Percentiles rank a stretch among this genome's conserved stretches.
Evolutionary conservation across 2,888 invertebrate genomes (phyloP).

Genomic region (Acrobasis repandana): DNA sequence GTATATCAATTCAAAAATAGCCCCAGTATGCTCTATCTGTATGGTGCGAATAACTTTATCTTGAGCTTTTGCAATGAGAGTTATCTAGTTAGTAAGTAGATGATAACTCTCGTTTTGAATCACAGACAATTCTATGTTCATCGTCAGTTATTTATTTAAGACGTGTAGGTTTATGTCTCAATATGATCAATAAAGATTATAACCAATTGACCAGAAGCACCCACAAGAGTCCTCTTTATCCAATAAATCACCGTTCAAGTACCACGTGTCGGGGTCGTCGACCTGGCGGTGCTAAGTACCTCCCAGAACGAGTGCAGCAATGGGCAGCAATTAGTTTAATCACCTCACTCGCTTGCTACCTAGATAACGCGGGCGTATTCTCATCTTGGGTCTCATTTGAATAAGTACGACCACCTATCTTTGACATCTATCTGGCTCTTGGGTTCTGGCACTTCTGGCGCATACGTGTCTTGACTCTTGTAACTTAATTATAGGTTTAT

Average conservation of each 20-base stretch:
- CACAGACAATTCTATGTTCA: not conserved
- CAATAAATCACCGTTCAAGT: constrained; percentile 20
- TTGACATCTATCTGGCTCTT: constrained; percentile 1
- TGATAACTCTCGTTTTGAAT: not conserved
- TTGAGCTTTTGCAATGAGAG: too few relatives aligned
- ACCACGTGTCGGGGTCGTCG: constrained; percentile 28
- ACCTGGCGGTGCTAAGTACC: constrained; percentile 23
- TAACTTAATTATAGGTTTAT: not conserved
- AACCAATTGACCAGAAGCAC: constrained; percentile 17
- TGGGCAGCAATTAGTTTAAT: constrained; percentile 69
- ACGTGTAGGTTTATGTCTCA: not conserved
- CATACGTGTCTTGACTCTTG: not conserved
- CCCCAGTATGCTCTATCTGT: too few relatives aligned
- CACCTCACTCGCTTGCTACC: constrained; percentile 54
- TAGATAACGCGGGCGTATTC: constrained; percentile 47
- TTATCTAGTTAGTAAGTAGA: too few relatives aligned
- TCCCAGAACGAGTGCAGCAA: constrained; percentile 39
- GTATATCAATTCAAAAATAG: too few relatives aligned
- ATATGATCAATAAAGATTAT: constrained; percentile 14
- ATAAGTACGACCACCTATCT: constrained; percentile 1
- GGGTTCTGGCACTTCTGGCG: not conserved
- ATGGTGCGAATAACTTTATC: too few relatives aligned
- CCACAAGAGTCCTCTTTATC: constrained; percentile 16
- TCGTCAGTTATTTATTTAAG: constrained; percentile 1
- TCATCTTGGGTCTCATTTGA: constrained; percentile 24